Evolutionary conservation across 2,797 vertebrate species (phyloP), one percentile per base, ranked within the genome.

Genomic region (Channa striata): DNA sequence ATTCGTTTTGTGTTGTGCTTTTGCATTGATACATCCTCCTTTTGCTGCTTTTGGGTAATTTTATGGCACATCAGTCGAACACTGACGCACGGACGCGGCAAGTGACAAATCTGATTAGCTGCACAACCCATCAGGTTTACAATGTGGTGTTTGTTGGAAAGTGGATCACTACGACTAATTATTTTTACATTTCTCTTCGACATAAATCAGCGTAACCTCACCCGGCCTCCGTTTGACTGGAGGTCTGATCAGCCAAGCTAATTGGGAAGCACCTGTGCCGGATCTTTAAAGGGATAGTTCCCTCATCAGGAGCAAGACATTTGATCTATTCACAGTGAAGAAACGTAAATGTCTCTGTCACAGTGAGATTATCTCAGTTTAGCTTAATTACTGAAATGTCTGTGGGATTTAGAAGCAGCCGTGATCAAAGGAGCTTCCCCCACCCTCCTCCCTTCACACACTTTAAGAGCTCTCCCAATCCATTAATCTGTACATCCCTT

Each of bases 311-410:
- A 43, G 44, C 13, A 12, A 0, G 1, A 52, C 43, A 44, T 44
- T 39, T 36, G 25, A 52, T n/a, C 8, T 17, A 11, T 44, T 16
- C 16, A 64, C 36, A 44, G n/a, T 14, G 16, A 62, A 30, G 47
- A 42, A 50, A 60, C 64, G 34, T 44, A 64, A 66, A 70, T 67
- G 58, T 69, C 46, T 71, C 59, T 64, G 50, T 74, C 75, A 47
- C 59, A 50, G 51, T 56, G 61, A 82, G 79, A 84, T 82, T 76
- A 83, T 82, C 46, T 80, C 66, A 75, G 59, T 84, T 80, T 63
- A 77, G 34, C 43, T 81, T 86, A 83, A 90, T 87, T 82, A 86
- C 61, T 53, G 49, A 62, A 65, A 77, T 71, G 73, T 85, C 63
- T 72, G 25, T 65, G 49, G 69, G 77, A 85, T 81, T 30, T 82